These are phyloP conservation scores for Falco novaeseelandiae DNA, from an alignment of 2,797 vertebrate genomes.

Conservation along the genomic window DNA sequence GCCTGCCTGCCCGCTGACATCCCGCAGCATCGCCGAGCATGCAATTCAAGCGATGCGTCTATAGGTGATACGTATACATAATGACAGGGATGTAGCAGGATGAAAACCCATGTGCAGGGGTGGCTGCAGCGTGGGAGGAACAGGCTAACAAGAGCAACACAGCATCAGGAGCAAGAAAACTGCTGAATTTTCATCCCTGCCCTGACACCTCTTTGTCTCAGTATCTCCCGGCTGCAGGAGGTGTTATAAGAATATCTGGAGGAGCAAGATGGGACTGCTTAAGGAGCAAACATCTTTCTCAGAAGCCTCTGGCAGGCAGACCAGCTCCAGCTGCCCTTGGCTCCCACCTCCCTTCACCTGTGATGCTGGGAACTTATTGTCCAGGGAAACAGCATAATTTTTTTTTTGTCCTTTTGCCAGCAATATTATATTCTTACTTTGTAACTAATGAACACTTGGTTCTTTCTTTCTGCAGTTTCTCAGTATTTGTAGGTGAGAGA, in stretches of 20 bases:
- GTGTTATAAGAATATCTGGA: not conserved
- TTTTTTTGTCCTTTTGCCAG: not conserved
- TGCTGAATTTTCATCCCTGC: not conserved
- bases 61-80: not conserved
- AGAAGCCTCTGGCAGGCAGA: not conserved
- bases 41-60: rapidly evolving
- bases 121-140: not conserved
- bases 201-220: conserved; percentile 42
- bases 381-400: not conserved
- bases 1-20: not conserved
- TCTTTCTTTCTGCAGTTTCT: not conserved
- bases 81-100: not conserved
- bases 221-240: not conserved
- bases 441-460: not conserved
- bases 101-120: not conserved
- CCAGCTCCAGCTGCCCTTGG: not conserved
- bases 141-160: not conserved
- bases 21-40: not conserved
- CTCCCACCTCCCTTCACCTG: not conserved
- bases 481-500: not conserved
- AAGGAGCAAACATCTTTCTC: conserved; percentile 2
- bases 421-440: not conserved
- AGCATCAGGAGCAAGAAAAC: not conserved
- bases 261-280: not conserved
- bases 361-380: not conserved